Evolutionary conservation across 2,888 invertebrate genomes (phyloP), one percentile per base, ranked within the genome.

Genomic region (Dasysyrphus tricinctus): DNA sequence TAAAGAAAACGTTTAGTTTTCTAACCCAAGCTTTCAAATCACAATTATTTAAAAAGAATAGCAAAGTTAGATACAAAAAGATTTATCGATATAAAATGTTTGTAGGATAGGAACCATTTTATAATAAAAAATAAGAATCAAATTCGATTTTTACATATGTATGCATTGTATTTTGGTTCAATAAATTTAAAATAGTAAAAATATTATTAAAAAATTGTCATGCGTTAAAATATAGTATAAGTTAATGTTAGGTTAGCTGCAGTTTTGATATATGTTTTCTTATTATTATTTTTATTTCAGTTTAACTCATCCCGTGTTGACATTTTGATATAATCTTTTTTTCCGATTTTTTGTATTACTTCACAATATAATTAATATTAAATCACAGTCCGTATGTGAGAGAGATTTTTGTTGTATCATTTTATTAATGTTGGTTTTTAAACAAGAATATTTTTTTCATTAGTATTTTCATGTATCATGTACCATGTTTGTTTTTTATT

Each of bases 331-430:
- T 86, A 57, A 39, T 74, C 37, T 77, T 74, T 78, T 51, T 77
- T 59, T 24, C 54, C n/a, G 37, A 70, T 76, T 80, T 76, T 63
- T 78, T 73, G 67, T 76, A 70, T 86, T 75, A 78, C 81, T 81
- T 88, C 80, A 86, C 88, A 88, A 78, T 88, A 83, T 89, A 88
- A 89, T 89, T 89, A 89, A 90, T 90, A 90, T 91, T 91, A 91
- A 92, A 92, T 92, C 92, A 92, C 92, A 92, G 92, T 92, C 92
- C 91, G 92, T 92, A 92, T 92, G 92, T 92, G 92, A 92, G 91
- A 92, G 91, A 91, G 90, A 88, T 83, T 88, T 87, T 88, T 87
- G 73, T 69, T 79, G 72, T 77, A 49, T 61, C 44, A 54, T 79
- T 79, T 88, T 47, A 49, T 85, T 84, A 77, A n/a, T n/a, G 42